Evolutionary conservation across 2,113 vertebrate species (phyloP).

Genomic region (Chaetodon trifascialis): DNA sequence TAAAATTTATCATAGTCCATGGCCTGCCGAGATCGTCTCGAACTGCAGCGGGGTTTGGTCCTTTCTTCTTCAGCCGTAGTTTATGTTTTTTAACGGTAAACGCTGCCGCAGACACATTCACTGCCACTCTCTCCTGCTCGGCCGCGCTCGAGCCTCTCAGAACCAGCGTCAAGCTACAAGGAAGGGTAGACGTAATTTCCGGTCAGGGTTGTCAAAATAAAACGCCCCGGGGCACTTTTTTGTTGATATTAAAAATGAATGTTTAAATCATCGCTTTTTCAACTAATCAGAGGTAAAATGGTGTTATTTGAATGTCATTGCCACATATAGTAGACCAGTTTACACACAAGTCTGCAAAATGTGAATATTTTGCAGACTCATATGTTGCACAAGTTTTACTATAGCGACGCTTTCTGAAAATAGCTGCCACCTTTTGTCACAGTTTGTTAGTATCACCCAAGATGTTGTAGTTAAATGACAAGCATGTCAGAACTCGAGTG

Average conservation of each 20-base stretch:
- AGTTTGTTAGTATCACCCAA: background rate
- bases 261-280: background rate
- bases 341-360: no score
- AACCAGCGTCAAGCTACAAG: background rate
- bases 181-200: background rate
- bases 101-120: conserved; percentile 71
- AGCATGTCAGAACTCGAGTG: background rate
- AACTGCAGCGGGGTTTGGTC: conserved; percentile 39
- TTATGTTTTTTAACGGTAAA: conserved; percentile 69
- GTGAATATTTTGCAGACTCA: background rate
- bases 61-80: conserved; percentile 53
- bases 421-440: background rate
- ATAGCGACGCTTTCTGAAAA: background rate
- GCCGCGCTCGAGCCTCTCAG: conserved; percentile 62
- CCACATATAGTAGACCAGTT: background rate
- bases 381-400: background rate
- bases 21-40: conserved; percentile 51
- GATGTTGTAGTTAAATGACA: background rate
- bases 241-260: no score
- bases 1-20: conserved; percentile 63
- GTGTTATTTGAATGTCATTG: background rate
- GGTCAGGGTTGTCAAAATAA: conserved; percentile 48
- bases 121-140: conserved; percentile 70
- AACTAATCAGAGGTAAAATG: background rate
- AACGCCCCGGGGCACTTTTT: background rate